Percentiles rank a stretch among this genome's conserved stretches.
Conservation (phyloP, 92 coral and sea anemone genomes). For the Zoanthus sansibaricus region DNA sequence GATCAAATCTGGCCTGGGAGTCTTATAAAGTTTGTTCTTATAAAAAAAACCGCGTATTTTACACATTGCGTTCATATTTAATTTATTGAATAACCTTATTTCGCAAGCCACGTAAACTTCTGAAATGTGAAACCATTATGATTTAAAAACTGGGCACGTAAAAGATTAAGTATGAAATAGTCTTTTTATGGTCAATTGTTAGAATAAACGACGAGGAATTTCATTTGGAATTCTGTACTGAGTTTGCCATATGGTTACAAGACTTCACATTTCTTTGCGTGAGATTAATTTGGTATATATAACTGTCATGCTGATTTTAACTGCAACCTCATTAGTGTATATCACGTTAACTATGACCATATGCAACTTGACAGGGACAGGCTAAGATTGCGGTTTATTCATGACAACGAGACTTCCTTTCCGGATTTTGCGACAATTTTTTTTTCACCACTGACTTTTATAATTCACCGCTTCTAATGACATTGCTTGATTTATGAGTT, state of each 20-base stretch:
- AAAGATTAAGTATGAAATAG: too few species aligned
- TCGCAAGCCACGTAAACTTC: too few species aligned
- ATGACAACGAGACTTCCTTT: neutral
- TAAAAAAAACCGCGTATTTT: too few species aligned
- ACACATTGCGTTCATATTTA: too few species aligned
- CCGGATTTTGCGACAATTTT: neutral
- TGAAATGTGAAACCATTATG: too few species aligned
- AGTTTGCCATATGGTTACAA: neutral
- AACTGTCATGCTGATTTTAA: neutral
- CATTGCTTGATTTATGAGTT: neutral
- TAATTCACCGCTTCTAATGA: neutral
- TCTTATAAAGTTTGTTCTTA: too few species aligned
- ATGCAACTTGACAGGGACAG: neutral
- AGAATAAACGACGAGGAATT: neutral
- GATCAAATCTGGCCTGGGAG: too few species aligned
- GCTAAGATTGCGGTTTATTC: slow-evolving; percentile 14
- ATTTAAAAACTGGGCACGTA: too few species aligned
- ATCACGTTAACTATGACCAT: slow-evolving; percentile 18
- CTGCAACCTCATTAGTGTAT: neutral
- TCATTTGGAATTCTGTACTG: neutral
- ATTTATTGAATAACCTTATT: too few species aligned
- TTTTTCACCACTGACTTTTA: neutral
- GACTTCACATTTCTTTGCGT: neutral
- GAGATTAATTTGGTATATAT: slow-evolving; percentile 10
- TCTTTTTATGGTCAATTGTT: neutral